A percentile compares a stretch with the other conserved stretches of the same genome.
Conservation (phyloP, 2,888 invertebrate species). For the Oxystoma pomonae region DNA sequence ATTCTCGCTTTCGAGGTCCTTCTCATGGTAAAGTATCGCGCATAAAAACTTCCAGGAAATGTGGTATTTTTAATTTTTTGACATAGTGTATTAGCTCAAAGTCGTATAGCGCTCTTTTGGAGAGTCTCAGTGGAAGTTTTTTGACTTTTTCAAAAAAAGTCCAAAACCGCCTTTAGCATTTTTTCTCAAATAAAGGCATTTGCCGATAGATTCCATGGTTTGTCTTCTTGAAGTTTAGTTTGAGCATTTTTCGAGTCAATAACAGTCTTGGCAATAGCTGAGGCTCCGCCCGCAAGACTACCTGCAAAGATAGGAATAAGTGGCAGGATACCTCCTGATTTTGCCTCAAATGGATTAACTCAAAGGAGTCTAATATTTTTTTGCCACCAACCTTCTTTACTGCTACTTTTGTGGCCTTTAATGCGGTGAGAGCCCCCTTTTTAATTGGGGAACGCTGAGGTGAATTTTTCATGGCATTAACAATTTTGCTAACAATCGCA, state of each 20-base stretch:
- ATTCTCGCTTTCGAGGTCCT: no score
- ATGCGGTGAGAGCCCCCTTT: background rate
- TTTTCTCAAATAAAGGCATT: constrained; percentile 36
- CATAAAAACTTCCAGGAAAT: constrained; percentile 6
- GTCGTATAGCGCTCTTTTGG: constrained; percentile 20
- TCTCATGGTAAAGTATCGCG: no score
- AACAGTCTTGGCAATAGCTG: constrained; percentile 38
- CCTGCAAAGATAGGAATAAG: constrained; percentile 41
- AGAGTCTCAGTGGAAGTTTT: constrained; percentile 24
- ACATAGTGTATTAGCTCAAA: constrained; percentile 19
- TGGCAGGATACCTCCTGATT: constrained; percentile 34
- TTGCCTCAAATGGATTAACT: background rate
- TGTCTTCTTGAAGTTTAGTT: constrained; percentile 34
- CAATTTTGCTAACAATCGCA: background rate
- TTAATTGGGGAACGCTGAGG: background rate
- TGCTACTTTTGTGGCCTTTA: background rate
- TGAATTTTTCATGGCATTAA: background rate
- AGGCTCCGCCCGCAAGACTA: constrained; percentile 38
- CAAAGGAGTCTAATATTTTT: background rate
- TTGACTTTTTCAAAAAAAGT: constrained; percentile 25
- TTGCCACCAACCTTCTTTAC: background rate
- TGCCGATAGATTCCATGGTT: constrained; percentile 41
- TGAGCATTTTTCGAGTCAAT: constrained; percentile 36
- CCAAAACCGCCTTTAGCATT: constrained; percentile 21
- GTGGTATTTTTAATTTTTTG: constrained; percentile 17